Percentiles rank a stretch among this genome's conserved stretches.
Evolutionary conservation across 2,888 invertebrate species (phyloP).

Genomic region (Spatulosminthurus flaviceps): DNA sequence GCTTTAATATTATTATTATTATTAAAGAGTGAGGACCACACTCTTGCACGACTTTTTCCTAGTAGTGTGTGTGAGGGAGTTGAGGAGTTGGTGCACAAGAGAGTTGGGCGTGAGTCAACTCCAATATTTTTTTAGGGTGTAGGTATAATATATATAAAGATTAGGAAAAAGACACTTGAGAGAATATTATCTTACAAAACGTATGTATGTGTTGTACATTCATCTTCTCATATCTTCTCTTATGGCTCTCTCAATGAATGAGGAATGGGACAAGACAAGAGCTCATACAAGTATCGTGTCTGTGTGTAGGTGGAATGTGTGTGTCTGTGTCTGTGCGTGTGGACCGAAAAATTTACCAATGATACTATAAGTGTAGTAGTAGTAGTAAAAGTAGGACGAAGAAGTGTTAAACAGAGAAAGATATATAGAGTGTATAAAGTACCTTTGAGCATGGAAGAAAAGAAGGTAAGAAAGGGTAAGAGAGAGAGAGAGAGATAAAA

Average conservation of each 20-base stretch:
- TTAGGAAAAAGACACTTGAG: neutral
- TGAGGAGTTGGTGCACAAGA: no score
- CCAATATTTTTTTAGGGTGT: neutral
- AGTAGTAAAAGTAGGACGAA: constrained; percentile 47
- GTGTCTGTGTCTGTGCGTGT: no score
- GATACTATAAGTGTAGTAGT: neutral
- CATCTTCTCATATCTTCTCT: neutral
- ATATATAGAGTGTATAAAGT: neutral
- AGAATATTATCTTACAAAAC: constrained; percentile 1
- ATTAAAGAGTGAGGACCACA: constrained; percentile 3
- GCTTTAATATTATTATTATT: constrained; percentile 11
- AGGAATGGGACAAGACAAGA: neutral
- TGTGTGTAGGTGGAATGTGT: constrained; percentile 31
- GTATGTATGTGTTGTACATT: no score
- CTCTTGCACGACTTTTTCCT: neutral
- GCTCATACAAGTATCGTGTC: neutral
- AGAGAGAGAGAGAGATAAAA: constrained; percentile 20
- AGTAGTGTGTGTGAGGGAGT: constrained; percentile 15
- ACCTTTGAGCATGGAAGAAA: constrained; percentile 4
- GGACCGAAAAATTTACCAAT: constrained; percentile 36
- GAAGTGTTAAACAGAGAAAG: constrained; percentile 47
- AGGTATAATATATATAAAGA: neutral
- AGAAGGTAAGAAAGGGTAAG: no score
- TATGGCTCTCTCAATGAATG: neutral
- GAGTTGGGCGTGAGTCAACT: constrained; percentile 44